Base-by-base conservation (phyloP, 2,113 vertebrate genomes). In the Lophius piscatorius region DNA sequence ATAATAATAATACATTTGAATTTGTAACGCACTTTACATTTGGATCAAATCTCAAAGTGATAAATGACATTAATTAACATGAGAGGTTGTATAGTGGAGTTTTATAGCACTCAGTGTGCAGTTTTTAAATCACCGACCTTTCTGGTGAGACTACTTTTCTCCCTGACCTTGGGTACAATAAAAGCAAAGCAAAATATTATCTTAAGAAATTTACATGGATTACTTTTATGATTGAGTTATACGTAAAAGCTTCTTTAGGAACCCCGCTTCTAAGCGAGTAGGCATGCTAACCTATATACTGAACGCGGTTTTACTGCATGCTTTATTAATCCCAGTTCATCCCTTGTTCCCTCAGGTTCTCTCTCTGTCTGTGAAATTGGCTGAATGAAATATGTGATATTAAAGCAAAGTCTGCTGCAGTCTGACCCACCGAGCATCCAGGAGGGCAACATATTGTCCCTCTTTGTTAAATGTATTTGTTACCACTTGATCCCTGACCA, bases 41-140 rank as follows among this genome's bases (percentile, higher is more conserved):
- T n/a, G n/a, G n/a, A n/a, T n/a, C n/a, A n/a, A n/a, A n/a, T n/a
- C n/a, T n/a, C n/a, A n/a, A n/a, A n/a, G n/a, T n/a, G n/a, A n/a
- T n/a, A n/a, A n/a, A n/a, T n/a, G n/a, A n/a, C n/a, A n/a, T n/a
- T n/a, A n/a, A n/a, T n/a, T n/a, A n/a, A n/a, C n/a, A n/a, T n/a
- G 50, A 74, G 63, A 70, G 56, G 51, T 65, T 84, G 76, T 59
- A 69, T 50, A 6, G 10, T 44, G 24, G 24, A 40, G 20, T 62
- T 78, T 71, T 63, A 77, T 5, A 58, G 59, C 46, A 44, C 59
- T 70, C 57, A 18, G 34, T 13, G 3, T 52, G 26, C 35, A 50
- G 59, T 81, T 70, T 52, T 13, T 45, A n/a, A 68, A 63, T 29
- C 38, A 14, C 21, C 44, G 48, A 76, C 64, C 64, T 79, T 72